These are phyloP conservation scores for Microcebus griseorufus DNA, from an alignment of 2,113 vertebrate species.

Conservation along the genomic window DNA sequence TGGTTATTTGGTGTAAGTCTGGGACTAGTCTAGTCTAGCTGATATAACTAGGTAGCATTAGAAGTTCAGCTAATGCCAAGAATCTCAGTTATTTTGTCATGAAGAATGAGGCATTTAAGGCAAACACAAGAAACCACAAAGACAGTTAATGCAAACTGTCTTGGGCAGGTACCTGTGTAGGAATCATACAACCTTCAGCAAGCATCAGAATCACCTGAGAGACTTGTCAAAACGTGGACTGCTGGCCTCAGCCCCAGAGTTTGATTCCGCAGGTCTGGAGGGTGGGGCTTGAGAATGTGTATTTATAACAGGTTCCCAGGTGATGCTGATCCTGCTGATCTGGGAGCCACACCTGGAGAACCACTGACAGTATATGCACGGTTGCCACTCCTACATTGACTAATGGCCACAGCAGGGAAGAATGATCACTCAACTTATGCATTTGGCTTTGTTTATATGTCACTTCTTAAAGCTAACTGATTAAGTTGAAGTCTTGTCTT, in stretches of 20 bases:
- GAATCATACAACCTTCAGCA: neutral
- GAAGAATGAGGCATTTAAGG: neutral
- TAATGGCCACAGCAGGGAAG: neutral
- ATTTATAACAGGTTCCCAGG: neutral
- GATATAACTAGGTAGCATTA: neutral
- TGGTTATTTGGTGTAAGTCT: neutral
- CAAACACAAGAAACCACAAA: neutral
- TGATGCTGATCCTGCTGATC: neutral
- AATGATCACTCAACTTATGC: neutral
- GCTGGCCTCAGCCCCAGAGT: neutral
- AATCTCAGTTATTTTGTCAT: neutral
- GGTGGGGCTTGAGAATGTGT: neutral
- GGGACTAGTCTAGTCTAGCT: neutral
- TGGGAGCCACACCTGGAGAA: neutral
- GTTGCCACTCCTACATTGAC: neutral
- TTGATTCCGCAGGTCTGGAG: neutral
- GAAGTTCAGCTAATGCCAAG: neutral
- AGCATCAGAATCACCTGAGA: neutral
- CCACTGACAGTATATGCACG: fast-evolving
- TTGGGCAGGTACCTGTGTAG: neutral
- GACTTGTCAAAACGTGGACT: neutral
- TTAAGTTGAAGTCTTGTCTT: neutral
- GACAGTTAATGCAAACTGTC: neutral
- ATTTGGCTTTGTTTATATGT: neutral
- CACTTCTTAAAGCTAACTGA: neutral